Percentiles rank a stretch among this genome's conserved stretches.
These are phyloP conservation scores for Drosophila littoralis DNA, from an alignment of 1,140 invertebrate species.

Conservation along the genomic window DNA sequence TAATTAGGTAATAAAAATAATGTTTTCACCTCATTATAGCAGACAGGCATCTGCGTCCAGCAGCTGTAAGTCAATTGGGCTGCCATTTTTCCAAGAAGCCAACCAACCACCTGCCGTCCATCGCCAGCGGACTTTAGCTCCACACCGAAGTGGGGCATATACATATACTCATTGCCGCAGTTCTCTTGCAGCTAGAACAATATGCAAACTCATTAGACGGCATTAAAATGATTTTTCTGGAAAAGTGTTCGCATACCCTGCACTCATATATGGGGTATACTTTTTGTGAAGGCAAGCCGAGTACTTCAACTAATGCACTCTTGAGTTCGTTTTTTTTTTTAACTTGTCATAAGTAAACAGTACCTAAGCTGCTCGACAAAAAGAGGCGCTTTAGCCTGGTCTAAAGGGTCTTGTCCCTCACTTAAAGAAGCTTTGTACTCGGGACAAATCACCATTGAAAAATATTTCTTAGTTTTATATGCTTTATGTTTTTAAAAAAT, in stretches of 20 bases:
- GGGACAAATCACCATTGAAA: too few relatives aligned
- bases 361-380: too few relatives aligned
- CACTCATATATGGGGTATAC: not conserved
- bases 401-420: too few relatives aligned
- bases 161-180: slow-evolving; percentile 5
- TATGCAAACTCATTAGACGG: slow-evolving; percentile 28
- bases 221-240: slow-evolving; percentile 22
- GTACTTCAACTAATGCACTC: not conserved
- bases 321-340: not conserved
- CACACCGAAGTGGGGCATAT: slow-evolving; percentile 28
- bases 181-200: slow-evolving; percentile 28
- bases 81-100: slow-evolving; percentile 45
- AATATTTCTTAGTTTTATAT: too few relatives aligned
- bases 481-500: too few relatives aligned
- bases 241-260: slow-evolving; percentile 12
- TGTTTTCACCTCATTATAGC: slow-evolving; percentile 77
- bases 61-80: slow-evolving; percentile 51
- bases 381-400: not conserved
- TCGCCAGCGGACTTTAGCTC: not conserved
- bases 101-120: slow-evolving; percentile 46
- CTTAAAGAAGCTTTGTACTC: too few relatives aligned
- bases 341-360: too few relatives aligned
- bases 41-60: slow-evolving; percentile 18
- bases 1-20: slow-evolving; percentile 84
- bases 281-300: not conserved